Conservation (phyloP, 2,113 vertebrate genomes). For the Passer montanus region DNA sequence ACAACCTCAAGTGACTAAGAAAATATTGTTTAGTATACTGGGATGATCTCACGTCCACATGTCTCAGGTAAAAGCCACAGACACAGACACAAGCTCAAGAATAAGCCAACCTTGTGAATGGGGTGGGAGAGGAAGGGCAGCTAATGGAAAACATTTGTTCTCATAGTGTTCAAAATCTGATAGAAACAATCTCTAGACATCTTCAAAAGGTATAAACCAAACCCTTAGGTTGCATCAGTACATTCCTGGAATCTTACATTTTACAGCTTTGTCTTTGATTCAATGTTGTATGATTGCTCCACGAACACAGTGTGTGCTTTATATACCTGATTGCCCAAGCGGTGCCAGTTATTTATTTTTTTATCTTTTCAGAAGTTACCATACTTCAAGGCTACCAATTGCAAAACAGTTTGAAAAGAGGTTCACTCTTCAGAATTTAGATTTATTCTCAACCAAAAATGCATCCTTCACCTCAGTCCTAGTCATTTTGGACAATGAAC, state of each 20-base stretch:
- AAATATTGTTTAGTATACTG: not conserved
- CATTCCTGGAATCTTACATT: not conserved
- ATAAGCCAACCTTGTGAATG: not conserved
- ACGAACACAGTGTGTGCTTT: not conserved
- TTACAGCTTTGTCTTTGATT: not conserved
- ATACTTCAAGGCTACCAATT: not conserved
- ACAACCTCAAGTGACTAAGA: not conserved
- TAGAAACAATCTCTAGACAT: not conserved
- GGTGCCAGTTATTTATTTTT: not conserved
- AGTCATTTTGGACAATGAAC: not conserved
- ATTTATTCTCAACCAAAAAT: not conserved
- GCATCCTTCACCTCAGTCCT: not conserved
- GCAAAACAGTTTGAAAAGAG: not conserved
- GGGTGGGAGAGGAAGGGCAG: not conserved
- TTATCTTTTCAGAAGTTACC: not conserved
- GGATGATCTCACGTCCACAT: not conserved
- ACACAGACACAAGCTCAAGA: not conserved
- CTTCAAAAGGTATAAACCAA: not conserved
- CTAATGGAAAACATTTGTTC: not conserved
- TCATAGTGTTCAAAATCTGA: not conserved
- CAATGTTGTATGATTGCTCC: not conserved
- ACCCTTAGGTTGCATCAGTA: not conserved
- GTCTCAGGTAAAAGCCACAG: constrained; percentile 5
- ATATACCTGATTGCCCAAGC: not conserved
- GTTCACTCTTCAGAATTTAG: not conserved